A percentile compares a stretch with the other conserved stretches of the same genome.
Conservation (phyloP, 2,113 vertebrate genomes). For the Pollachius pollachius region DNA sequence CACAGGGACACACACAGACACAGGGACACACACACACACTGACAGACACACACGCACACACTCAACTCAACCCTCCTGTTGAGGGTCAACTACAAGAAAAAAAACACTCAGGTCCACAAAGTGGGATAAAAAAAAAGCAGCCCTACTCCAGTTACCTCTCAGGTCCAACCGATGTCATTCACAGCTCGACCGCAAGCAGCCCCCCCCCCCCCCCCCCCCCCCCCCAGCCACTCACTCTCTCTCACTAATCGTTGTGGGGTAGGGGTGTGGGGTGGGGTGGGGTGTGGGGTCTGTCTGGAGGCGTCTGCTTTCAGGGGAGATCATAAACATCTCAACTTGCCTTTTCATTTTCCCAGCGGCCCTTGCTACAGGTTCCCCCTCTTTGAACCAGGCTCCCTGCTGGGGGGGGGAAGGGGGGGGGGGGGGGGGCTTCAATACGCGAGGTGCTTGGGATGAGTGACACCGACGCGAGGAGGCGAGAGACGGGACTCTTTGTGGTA, state of each 20-base stretch:
- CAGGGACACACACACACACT: constrained; percentile 21
- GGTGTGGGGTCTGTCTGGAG: constrained; percentile 19
- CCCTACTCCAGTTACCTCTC: constrained; percentile 51
- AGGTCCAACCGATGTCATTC: constrained; percentile 46
- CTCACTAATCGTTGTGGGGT: constrained; percentile 52
- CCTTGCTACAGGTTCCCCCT: constrained; percentile 36
- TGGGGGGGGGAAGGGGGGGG: constrained; percentile 27
- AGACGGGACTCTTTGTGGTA: too few relatives aligned
- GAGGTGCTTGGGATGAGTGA: constrained; percentile 30
- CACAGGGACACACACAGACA: not conserved
- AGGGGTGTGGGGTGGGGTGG: too few relatives aligned
- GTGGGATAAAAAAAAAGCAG: constrained; percentile 42
- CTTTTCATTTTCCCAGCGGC: constrained; percentile 49
- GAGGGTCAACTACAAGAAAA: constrained; percentile 40
- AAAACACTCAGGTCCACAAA: constrained; percentile 32
- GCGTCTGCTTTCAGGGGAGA: constrained; percentile 48
- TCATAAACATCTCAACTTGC: constrained; percentile 51
- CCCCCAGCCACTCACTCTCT: constrained; percentile 46
- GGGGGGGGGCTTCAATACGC: constrained; percentile 50
- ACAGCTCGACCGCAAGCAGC: constrained; percentile 45
- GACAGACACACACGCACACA: constrained; percentile 7
- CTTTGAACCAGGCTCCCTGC: constrained; percentile 50
- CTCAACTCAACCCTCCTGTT: constrained; percentile 8
- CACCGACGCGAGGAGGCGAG: not conserved
- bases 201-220: constrained; percentile 35